A percentile compares a stretch with the other conserved stretches of the same genome.
Conservation (phyloP, 2,797 vertebrate genomes). For the Tapirus indicus region DNA sequence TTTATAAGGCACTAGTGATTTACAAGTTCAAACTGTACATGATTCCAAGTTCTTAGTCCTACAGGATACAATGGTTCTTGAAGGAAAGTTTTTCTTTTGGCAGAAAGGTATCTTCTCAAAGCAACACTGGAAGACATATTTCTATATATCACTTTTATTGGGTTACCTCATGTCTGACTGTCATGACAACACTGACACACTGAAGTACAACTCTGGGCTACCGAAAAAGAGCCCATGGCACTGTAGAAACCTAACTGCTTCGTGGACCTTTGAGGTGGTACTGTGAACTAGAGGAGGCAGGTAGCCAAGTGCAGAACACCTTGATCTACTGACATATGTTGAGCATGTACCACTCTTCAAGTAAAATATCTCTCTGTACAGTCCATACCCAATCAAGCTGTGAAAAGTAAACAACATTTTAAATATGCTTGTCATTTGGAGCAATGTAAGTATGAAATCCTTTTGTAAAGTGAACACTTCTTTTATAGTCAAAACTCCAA, state of each 20-base stretch:
- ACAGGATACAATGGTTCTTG: not conserved
- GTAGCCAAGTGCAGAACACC: not conserved
- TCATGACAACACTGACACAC: slow-evolving; percentile 50
- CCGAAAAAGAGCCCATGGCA: not conserved
- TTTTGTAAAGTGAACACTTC: not conserved
- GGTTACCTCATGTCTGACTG: slow-evolving; percentile 62
- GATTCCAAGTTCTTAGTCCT: slow-evolving; percentile 17
- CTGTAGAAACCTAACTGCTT: not conserved
- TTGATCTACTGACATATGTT: not conserved
- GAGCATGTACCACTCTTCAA: not conserved
- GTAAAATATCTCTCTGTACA: not conserved
- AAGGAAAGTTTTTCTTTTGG: not conserved
- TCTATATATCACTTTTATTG: slow-evolving; percentile 49
- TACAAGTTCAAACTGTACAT: slow-evolving; percentile 17
- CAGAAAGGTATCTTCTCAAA: slow-evolving; percentile 57
- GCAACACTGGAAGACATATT: not conserved
- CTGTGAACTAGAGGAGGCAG: not conserved
- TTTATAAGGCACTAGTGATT: slow-evolving; percentile 37
- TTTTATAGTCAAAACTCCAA: not conserved
- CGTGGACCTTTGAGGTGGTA: not conserved
- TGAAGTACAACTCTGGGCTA: not conserved
- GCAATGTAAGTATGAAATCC: not conserved
- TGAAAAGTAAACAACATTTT: slow-evolving; percentile 3
- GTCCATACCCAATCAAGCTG: not conserved
- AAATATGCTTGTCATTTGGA: not conserved